A percentile compares a stretch with the other conserved stretches of the same genome.
phyloP scores from a whole-genome alignment of 2,888 invertebrate genomes.

The Smittia aterrima region DNA sequence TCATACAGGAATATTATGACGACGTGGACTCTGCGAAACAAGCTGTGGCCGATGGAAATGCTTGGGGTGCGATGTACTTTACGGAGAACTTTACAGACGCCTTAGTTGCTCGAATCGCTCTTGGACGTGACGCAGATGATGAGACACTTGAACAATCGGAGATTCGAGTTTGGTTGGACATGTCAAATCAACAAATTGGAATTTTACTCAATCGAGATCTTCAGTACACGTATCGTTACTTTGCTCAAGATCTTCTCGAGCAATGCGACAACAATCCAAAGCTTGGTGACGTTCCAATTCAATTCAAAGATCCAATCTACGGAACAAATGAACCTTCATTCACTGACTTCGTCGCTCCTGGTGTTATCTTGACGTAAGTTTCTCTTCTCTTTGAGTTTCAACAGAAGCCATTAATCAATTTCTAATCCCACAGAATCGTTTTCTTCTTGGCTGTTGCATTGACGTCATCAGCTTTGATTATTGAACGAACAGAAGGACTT shows the following conservation, averaged over 20 bases:
- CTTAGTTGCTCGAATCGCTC: constrained; percentile 74
- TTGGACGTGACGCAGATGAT: constrained; percentile 78
- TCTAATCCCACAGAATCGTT: constrained; percentile 83
- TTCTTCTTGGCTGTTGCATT: constrained; percentile 94
- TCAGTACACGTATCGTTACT: constrained; percentile 81
- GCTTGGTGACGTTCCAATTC: constrained; percentile 83
- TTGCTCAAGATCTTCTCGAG: constrained; percentile 70
- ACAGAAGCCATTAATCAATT: too few relatives aligned
- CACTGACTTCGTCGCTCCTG: constrained; percentile 94
- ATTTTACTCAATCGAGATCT: constrained; percentile 83
- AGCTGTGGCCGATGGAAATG: constrained; percentile 73
- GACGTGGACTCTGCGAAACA: constrained; percentile 65
- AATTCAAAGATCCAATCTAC: constrained; percentile 85
- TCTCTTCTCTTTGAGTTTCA: not conserved
- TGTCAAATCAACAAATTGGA: constrained; percentile 95
- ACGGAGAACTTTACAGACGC: constrained; percentile 88
- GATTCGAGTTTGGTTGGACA: constrained; percentile 85
- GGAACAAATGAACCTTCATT: constrained; percentile 87
- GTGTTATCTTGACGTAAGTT: constrained; percentile 87
- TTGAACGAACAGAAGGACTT: constrained; percentile 87
- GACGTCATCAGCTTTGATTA: constrained; percentile 87
- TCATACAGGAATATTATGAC: constrained; percentile 67
- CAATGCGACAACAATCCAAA: constrained; percentile 79
- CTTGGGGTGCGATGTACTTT: constrained; percentile 88
- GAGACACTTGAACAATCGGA: constrained; percentile 85